Percentiles rank a stretch among this genome's conserved stretches.
phyloP scores from a whole-genome alignment of 2,797 vertebrate species.

The Picus viridis region DNA sequence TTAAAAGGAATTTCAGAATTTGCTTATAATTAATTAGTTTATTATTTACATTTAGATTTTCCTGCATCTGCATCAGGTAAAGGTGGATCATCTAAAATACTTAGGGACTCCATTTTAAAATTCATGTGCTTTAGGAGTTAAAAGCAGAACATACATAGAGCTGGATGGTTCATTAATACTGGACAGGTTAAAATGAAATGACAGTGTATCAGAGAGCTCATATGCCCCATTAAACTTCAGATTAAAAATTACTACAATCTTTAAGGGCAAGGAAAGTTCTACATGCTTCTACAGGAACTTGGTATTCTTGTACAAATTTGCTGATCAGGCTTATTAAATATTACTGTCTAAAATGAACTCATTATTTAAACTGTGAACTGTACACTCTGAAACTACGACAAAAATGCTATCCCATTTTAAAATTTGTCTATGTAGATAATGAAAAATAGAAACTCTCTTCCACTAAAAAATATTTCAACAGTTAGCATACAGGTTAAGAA shows the following conservation, averaged over 20 bases:
- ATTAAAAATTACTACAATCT: slow-evolving; percentile 38
- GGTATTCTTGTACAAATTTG: slow-evolving; percentile 29
- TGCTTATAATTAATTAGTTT: not conserved
- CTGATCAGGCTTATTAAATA: slow-evolving; percentile 62
- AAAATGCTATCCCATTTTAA: slow-evolving; percentile 28
- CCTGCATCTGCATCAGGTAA: slow-evolving; percentile 21
- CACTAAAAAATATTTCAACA: slow-evolving; percentile 16
- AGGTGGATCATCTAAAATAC: slow-evolving; percentile 22
- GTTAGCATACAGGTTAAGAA: slow-evolving; percentile 15
- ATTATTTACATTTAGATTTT: slow-evolving; percentile 26
- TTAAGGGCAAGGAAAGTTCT: slow-evolving; percentile 54
- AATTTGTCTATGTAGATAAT: not conserved
- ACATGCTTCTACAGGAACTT: slow-evolving; percentile 52
- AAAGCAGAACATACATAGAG: slow-evolving; percentile 12
- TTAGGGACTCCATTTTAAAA: slow-evolving; percentile 59
- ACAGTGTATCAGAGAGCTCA: slow-evolving; percentile 25
- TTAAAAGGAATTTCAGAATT: slow-evolving; percentile 9
- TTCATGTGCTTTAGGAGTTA: slow-evolving; percentile 18
- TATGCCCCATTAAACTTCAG: slow-evolving; percentile 40
- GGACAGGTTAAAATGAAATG: slow-evolving; percentile 67
- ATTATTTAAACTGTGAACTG: slow-evolving; percentile 39
- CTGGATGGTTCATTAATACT: slow-evolving; percentile 51
- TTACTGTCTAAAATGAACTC: slow-evolving; percentile 45
- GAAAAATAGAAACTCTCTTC: slow-evolving; percentile 10
- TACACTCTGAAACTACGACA: slow-evolving; percentile 29